Evolutionary conservation across 2,113 vertebrate genomes (phyloP), one percentile per base, ranked within the genome.

Genomic region (Spizaetus ornatus): DNA sequence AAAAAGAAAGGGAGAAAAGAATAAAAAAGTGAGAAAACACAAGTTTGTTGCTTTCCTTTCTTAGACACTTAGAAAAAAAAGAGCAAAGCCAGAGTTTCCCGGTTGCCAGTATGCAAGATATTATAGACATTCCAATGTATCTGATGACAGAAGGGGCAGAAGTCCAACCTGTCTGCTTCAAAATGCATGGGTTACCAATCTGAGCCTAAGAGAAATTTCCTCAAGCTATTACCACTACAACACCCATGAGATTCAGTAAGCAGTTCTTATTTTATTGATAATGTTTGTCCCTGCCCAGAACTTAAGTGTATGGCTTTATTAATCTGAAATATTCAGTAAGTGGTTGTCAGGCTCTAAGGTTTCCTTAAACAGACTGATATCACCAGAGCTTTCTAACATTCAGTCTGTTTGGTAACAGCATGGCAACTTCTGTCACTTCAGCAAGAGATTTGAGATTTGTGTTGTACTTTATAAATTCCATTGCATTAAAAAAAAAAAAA

Each of bases 281-380:
- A 81, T 67, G 21, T 74, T 84, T 89, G 31, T 55, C 83, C 83
- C 59, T 88, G 59, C 78, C 15, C 62, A 86, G 74, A 95, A 88
- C 52, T 62, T 85, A 95, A 94, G 43, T 76, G 34, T 38, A 78
- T 9, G 40, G 29, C 59, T 96, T 93, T 91, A 96, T 95, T 96
- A 97, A 92, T 96, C 81, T 93, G 94, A 96, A 96, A 92, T 78
- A 85, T 70, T 87, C 85, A 82, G 66, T 48, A 96, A 94, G 86
- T 22, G 71, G 47, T 59, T 96, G 53, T 93, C 93, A 93, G 63
- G 56, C 34, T 88, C 73, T 85, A 88, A 88, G 45, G 82, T 80
- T 92, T 84, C 89, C 89, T 94, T 96, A 95, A 93, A 83, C 23
- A 95, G 61, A 67, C 72, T 97, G 94, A 48, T 93, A 86, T 20